A percentile compares a stretch with the other conserved stretches of the same genome.
phyloP scores from a whole-genome alignment of 2,797 vertebrate genomes.

The Sandelia bainsii region DNA sequence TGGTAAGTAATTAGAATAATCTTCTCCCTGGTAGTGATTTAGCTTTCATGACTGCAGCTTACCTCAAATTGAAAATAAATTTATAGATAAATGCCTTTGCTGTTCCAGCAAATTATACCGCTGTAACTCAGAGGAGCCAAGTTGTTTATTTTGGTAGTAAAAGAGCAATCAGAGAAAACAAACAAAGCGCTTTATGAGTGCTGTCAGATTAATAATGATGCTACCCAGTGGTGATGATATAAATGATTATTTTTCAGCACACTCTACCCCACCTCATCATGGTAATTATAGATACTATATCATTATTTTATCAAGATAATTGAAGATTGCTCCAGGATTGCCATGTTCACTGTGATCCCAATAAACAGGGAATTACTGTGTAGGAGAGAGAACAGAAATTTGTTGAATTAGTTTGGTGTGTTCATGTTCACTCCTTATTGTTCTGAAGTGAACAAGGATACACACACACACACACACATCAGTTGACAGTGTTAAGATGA shows the following conservation, averaged over 20 bases:
- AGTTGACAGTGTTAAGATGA: slow-evolving; percentile 74
- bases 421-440: slow-evolving; percentile 50
- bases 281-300: slow-evolving; percentile 86
- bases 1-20: slow-evolving; percentile 87
- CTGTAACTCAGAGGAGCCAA: slow-evolving; percentile 82
- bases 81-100: slow-evolving; percentile 86
- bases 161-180: slow-evolving; percentile 83
- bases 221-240: slow-evolving; percentile 79
- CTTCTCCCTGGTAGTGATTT: slow-evolving; percentile 86
- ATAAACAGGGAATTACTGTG: slow-evolving; percentile 63
- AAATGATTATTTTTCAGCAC: slow-evolving; percentile 77
- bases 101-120: slow-evolving; percentile 82
- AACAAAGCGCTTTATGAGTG: slow-evolving; percentile 79
- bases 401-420: slow-evolving; percentile 45
- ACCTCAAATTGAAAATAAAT: slow-evolving; percentile 88
- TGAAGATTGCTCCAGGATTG: slow-evolving; percentile 76
- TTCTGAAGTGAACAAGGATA: slow-evolving; percentile 34
- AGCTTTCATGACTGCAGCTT: slow-evolving; percentile 83
- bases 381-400: slow-evolving; percentile 36
- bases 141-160: slow-evolving; percentile 86
- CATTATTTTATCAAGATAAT: slow-evolving; percentile 84
- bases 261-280: slow-evolving; percentile 79
- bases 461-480: slow-evolving; percentile 44
- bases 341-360: slow-evolving; percentile 63
- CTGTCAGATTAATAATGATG: slow-evolving; percentile 84